Evolutionary conservation across 2,888 invertebrate genomes (phyloP), one percentile per base, ranked within the genome.

Genomic region (Tenodera sinensis): DNA sequence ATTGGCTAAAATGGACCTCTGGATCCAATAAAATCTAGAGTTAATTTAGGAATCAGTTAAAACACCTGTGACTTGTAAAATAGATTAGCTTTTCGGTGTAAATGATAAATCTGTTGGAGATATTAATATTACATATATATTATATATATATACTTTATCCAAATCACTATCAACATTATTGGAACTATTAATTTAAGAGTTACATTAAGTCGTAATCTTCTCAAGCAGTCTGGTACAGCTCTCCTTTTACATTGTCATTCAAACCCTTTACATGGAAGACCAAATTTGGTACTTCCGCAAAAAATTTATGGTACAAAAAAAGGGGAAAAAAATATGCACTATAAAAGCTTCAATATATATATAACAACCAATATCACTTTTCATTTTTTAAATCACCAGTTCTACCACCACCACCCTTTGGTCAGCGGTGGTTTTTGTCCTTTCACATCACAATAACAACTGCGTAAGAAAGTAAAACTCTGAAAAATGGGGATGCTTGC

Each of bases 341-440:
- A 87, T 87, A 87, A 87, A 87, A 87, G 87, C 87, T 87, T 87
- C 83, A 47, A 86, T 83, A 82, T 87, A 71, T 71, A 71, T 82
- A 82, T 87, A 87, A 87, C 83, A 87, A 87, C 87, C 54, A 20
- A 87, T 87, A 87, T 87, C 87, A 83, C 83, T 87, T 83, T 83
- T n/a, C 54, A 20, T 71, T 71, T 42, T 42, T 42, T 15, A 71
- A 15, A 71, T 71, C 54, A 71, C 54, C 54, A 71, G 54, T 71
- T 71, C 54, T 71, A 20, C 20, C 20, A 71, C 25, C 54, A 71
- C 25, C 25, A 71, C 20, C 54, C 20, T 54, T 54, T 54, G 54
- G 54, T 54, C 54, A 71, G 12, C 6, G 20, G 54, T 71, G 54
- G 25, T 20, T 71, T 71, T 71, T 71, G 54, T 71, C 54, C 54